Evolutionary conservation across 2,797 vertebrate species (phyloP).

Genomic region (Trachops cirrhosus): DNA sequence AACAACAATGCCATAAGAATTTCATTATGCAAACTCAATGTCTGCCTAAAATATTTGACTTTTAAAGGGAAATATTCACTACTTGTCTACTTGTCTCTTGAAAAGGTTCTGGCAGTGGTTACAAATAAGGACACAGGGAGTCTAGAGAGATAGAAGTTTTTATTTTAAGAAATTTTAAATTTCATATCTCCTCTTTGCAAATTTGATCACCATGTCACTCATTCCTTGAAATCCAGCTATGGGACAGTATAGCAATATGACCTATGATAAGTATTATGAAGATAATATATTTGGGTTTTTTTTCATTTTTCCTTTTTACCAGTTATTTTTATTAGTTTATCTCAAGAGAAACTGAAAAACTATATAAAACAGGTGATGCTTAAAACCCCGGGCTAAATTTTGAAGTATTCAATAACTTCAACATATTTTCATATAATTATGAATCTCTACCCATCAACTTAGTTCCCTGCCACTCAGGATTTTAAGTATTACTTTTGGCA

Average conservation of each 20-base stretch:
- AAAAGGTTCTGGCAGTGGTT: neutral
- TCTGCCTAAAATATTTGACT: neutral
- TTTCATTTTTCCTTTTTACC: neutral
- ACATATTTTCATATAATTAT: constrained; percentile 6
- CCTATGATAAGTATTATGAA: neutral
- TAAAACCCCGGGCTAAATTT: neutral
- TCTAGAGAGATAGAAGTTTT: neutral
- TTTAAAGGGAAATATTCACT: neutral
- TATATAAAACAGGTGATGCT: neutral
- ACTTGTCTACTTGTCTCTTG: neutral
- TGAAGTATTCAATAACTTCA: constrained; percentile 16
- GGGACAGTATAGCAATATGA: neutral
- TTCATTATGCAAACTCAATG: neutral
- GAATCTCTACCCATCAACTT: neutral
- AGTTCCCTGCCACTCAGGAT: neutral
- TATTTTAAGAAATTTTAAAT: constrained; percentile 35
- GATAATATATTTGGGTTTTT: neutral
- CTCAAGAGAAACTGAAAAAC: constrained; percentile 14
- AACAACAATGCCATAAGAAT: neutral
- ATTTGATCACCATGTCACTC: neutral
- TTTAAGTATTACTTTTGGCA: constrained; percentile 30
- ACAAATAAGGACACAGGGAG: neutral
- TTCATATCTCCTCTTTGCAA: constrained; percentile 5
- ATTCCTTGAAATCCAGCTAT: constrained; percentile 20
- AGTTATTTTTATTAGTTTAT: constrained; percentile 40